Percentiles rank a stretch among this genome's conserved stretches.
Evolutionary conservation across 2,113 vertebrate genomes (phyloP).

Genomic region (Garra rufa): DNA sequence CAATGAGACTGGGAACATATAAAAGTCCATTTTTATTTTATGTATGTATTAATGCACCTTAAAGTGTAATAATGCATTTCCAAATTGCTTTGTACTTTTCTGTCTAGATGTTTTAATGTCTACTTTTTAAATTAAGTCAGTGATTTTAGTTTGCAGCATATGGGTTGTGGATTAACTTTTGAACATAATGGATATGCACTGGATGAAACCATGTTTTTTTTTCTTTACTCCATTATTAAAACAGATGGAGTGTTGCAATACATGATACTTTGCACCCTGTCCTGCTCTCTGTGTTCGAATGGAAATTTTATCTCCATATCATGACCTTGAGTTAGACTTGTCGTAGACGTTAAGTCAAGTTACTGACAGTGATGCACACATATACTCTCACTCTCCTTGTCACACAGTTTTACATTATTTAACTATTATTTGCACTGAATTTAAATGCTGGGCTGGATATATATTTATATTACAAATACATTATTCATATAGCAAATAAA

Average conservation of each 20-base stretch:
- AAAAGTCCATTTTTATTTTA: neutral
- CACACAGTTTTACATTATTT: slow-evolving; percentile 44
- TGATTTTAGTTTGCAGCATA: slow-evolving; percentile 12
- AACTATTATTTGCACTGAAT: slow-evolving; percentile 5
- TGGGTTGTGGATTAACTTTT: slow-evolving; percentile 8
- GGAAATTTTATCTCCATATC: slow-evolving; percentile 9
- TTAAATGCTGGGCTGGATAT: neutral
- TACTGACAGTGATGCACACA: slow-evolving; percentile 39
- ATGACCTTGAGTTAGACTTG: slow-evolving; percentile 35
- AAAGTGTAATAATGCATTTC: slow-evolving; percentile 1
- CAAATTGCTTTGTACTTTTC: neutral
- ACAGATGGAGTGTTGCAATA: neutral
- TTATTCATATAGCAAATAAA: neutral
- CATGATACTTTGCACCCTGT: slow-evolving; percentile 18
- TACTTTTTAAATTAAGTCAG: slow-evolving; percentile 8
- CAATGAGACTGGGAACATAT: neutral
- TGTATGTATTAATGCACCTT: too few relatives aligned
- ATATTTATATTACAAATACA: neutral
- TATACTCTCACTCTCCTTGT: slow-evolving; percentile 29
- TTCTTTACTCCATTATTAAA: neutral
- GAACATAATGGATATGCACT: neutral
- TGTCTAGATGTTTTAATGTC: neutral
- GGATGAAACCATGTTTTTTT: neutral
- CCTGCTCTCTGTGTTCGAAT: neutral
- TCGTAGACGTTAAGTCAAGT: slow-evolving; percentile 43